These are phyloP conservation scores for Iselma pallidipennis DNA, from an alignment of 2,888 invertebrate genomes.

Conservation along the genomic window DNA sequence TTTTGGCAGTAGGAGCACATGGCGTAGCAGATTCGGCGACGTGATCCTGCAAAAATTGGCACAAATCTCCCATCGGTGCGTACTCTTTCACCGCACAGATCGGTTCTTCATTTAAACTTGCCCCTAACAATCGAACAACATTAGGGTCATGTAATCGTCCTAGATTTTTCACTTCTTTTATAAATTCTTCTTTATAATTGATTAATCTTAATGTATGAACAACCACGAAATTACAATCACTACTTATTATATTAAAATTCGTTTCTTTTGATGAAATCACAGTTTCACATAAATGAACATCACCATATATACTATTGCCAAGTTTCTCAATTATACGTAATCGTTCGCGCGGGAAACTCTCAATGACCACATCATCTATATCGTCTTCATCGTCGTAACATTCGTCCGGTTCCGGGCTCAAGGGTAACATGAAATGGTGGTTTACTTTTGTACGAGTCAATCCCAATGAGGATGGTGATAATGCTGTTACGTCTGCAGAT, in stretches of 20 bases:
- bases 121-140: constrained; percentile 73
- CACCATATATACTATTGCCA: constrained; percentile 77
- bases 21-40: constrained; percentile 72
- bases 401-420: constrained; percentile 56
- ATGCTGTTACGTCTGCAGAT: constrained; percentile 35
- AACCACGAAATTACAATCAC: constrained; percentile 62
- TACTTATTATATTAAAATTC: constrained; percentile 46
- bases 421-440: constrained; percentile 49
- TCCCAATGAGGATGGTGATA: constrained; percentile 42
- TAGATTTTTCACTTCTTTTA: constrained; percentile 71
- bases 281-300: constrained; percentile 69
- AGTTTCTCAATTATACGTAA: constrained; percentile 76
- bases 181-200: constrained; percentile 69
- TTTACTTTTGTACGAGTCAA: constrained; percentile 47
- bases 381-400: constrained; percentile 60
- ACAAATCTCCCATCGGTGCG: constrained; percentile 77
- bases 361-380: constrained; percentile 56
- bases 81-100: constrained; percentile 78
- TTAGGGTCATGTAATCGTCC: constrained; percentile 72
- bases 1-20: constrained; percentile 65
- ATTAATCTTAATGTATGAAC: constrained; percentile 72
- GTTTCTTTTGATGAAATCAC: constrained; percentile 37
- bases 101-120: constrained; percentile 73
- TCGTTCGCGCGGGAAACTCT: constrained; percentile 72
- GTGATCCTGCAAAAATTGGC: constrained; percentile 82